Evolutionary conservation across 2,888 invertebrate genomes (phyloP), one percentile per base, ranked within the genome.

Genomic region (Villa cingulata): DNA sequence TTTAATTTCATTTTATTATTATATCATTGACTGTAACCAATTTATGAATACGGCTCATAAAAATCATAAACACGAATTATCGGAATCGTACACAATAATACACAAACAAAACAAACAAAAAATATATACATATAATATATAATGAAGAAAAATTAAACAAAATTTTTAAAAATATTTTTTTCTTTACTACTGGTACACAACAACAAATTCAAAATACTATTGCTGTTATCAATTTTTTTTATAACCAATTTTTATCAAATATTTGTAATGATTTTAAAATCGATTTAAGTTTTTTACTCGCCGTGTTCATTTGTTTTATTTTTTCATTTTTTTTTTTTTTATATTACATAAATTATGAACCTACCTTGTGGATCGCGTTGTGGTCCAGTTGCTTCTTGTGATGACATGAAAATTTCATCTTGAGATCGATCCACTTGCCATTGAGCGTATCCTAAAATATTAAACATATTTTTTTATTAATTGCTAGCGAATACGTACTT

Each of bases 341-440:
- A 32, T 12, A 32, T 12, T 32, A 12, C 12, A 32, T 12, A 32
- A 12, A 32, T 32, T 32, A 32, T 46, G 42, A 52, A 64, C 86
- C 84, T 86, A 88, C 88, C 88, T 88, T 88, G 87, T 70, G 86
- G 83, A 75, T 88, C 88, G 73, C 87, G 80, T 72, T 86, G 86
- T 61, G 69, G 69, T 60, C 68, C 68, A 73, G 76, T 76, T 62
- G 76, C 75, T 69, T 85, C 87, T 74, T 83, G 86, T 67, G 86
- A 83, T 68, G 83, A 81, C 75, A 87, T 78, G 66, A 80, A 80
- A 64, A 86, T 81, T 76, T 88, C 87, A 64, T 88, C 88, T 73
- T 86, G 86, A 80, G 81, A 78, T 73, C 78, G 74, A 70, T 82
- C 80, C 74, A 86, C 81, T 72, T 86, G 87, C 88, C 88, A 88